These are phyloP conservation scores for Abrostola triplasia DNA, from an alignment of 2,888 invertebrate species.

Conservation along the genomic window DNA sequence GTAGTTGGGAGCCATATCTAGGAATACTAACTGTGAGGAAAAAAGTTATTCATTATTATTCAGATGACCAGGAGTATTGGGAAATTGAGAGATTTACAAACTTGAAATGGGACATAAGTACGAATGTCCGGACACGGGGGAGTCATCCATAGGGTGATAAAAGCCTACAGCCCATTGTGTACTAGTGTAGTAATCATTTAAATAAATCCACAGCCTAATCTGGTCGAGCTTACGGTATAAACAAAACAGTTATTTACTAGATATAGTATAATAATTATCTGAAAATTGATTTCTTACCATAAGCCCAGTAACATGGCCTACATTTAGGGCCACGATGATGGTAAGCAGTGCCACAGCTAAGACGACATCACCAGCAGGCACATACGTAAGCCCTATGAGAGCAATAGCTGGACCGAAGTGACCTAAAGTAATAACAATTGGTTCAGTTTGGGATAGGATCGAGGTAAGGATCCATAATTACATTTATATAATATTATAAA, in stretches of 20 bases:
- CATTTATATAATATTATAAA: too few species aligned
- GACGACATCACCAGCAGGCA: slow-evolving; percentile 78
- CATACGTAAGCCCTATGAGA: slow-evolving; percentile 88
- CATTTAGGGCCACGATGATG: slow-evolving; percentile 91
- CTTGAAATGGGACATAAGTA: too few species aligned
- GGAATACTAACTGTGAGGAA: slow-evolving; percentile 89
- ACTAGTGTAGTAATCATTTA: too few species aligned
- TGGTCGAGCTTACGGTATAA: too few species aligned
- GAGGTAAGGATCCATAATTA: too few species aligned
- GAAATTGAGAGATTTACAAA: background rate
- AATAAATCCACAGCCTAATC: too few species aligned
- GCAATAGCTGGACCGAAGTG: slow-evolving; percentile 90
- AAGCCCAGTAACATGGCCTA: slow-evolving; percentile 91
- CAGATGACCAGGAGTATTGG: background rate
- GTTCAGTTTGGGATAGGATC: background rate
- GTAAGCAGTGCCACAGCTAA: slow-evolving; percentile 90
- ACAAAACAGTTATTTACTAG: too few species aligned
- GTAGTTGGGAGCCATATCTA: slow-evolving; percentile 95
- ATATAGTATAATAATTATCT: background rate
- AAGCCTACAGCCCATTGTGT: too few species aligned
- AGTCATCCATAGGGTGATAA: too few species aligned
- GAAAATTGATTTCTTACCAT: slow-evolving; percentile 74
- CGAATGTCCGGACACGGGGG: too few species aligned
- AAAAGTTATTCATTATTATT: background rate
- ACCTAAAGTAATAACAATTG: slow-evolving; percentile 71